Evolutionary conservation across 2,113 vertebrate species (phyloP), one percentile per base, ranked within the genome.

Genomic region (Albula goreensis): DNA sequence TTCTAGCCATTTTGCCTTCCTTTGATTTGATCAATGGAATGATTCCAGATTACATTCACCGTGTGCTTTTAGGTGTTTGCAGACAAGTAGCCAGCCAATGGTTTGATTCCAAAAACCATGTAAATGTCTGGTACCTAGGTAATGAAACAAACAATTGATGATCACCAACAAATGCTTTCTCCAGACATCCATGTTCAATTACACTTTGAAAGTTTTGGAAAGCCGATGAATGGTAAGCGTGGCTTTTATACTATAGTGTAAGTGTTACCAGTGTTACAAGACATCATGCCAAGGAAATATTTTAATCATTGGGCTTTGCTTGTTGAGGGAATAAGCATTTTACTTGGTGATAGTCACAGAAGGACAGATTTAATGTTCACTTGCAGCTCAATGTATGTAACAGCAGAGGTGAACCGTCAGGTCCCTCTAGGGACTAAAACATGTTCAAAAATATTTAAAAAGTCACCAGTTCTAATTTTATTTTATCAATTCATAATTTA

Each of bases 301-400:
- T 66, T 83, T 51, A 66, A 84, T 86, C 87, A 88, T 48, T 84
- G 82, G 53, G 84, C 84, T n/a, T 83, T 83, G 60, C 85, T 88
- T n/a, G 13, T 56, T 83, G 85, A 80, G 56, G 74, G 85, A 48
- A 66, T 80, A 86, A 80, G 70, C 80, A 88, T 66, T 85, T 41
- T 70, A 52, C 83, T 85, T 57, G 49, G 66, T 19, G 81, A 63
- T 57, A 66, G 78, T 81, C 50, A 88, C 66, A 87, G 70, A 66
- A 85, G 53, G 85, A 86, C 78, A 82, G 82, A 52, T 83, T 83
- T 13, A 85, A 53, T 88, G 78, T 86, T 82, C 52, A 83, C 85
- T 80, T 74, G 80, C 50, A 83, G 8, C 31, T 87, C 9, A 83
- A 89, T 83, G 78, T 87, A 52, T 83, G 80, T 50, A 25, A 82